Base-by-base conservation (phyloP, 2,797 vertebrate genomes). In the Oceanodroma leucorhoa region DNA sequence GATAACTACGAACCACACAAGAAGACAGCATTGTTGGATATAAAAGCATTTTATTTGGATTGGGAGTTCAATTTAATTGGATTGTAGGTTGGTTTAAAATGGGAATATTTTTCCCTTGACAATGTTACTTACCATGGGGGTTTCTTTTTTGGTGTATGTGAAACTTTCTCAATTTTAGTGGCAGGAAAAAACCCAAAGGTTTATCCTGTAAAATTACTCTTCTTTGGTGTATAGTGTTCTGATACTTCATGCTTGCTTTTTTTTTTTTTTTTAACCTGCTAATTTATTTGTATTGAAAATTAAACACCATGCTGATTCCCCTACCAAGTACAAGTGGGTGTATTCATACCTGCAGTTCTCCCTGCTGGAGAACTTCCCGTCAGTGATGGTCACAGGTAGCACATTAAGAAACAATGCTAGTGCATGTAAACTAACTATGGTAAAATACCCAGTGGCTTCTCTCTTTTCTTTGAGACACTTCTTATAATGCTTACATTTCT, bases 281-380 rank as follows among this genome's bases (percentile, higher is more conserved):
- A 14, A 67, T 77, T 77, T 43, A 40, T 7, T 55, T 66, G 5
- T 54, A 50, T 15, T 54, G 26, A 27, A 58, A 61, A 73, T 19
- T 40, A 85, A 77, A 30, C 64, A 29, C 5, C 5, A 4, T 54
- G 21, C 5, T 61, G 22, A 43, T 69, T 87, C 21, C 5, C 8
- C 24, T 83, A 10, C 13, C 19, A 40, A 36, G 5, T 9, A 11
- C 2, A 8, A 72, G n/a, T 0, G 2, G 11, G 46, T 1, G 2
- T 20, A 2, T 46, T 77, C 16, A 23, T 53, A 51, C 14, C 11
- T 79, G 29, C 29, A 6, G 1, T 38, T 72, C 6, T 62, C 3
- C 13, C 6, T 66, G 20, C n/a, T 51, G 11, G 21, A 61, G 40
- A 83, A 2, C 12, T 41, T 66, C 32, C 36, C 2, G 0, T 3